Evolutionary conservation across 2,888 invertebrate genomes (phyloP).

Genomic region (Galerucella nymphaeae): DNA sequence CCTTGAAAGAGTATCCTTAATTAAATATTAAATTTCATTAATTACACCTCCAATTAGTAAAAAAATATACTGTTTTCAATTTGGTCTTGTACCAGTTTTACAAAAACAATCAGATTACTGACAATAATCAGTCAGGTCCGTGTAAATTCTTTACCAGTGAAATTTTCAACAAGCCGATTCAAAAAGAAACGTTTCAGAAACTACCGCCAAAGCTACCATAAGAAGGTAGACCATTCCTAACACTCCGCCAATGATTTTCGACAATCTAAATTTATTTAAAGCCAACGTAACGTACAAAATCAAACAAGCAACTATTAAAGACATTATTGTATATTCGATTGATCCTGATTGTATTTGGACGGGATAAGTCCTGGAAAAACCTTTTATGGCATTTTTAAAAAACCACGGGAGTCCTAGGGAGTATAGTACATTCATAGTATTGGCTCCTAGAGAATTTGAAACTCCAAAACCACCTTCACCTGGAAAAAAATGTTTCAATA

Average conservation of each 20-base stretch:
- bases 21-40: no score
- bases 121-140: background rate
- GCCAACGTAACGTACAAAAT: conserved; percentile 76
- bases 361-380: conserved; percentile 59
- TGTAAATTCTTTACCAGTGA: background rate
- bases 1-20: background rate
- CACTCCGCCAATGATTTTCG: conserved; percentile 75
- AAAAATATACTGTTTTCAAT: no score
- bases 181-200: conserved; percentile 75
- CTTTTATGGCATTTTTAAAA: conserved; percentile 74
- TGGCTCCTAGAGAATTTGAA: conserved; percentile 87
- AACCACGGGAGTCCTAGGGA: conserved; percentile 89
- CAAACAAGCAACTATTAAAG: conserved; percentile 79
- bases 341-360: conserved; percentile 82
- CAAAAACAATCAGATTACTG: no score
- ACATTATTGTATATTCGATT: conserved; percentile 84
- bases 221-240: conserved; percentile 75
- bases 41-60: no score
- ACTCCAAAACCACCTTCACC: conserved; percentile 89
- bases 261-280: conserved; percentile 77
- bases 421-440: conserved; percentile 84
- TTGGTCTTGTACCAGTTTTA: no score
- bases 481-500: conserved; percentile 61
- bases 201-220: conserved; percentile 80
- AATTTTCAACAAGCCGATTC: background rate